phyloP scores from a whole-genome alignment of 2,113 vertebrate genomes.

The Mugil cephalus region DNA sequence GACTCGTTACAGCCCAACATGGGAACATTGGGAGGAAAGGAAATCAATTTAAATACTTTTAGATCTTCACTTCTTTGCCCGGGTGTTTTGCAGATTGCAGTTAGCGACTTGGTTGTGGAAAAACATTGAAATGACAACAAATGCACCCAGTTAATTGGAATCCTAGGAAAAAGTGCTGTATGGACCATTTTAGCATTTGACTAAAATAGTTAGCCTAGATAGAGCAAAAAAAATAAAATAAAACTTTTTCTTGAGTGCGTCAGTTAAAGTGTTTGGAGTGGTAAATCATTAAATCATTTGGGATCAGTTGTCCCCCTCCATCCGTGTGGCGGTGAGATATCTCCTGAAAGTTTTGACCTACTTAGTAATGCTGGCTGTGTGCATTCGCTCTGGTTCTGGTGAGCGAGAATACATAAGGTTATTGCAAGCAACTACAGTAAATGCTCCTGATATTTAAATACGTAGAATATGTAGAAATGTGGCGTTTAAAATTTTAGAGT shows the following conservation, averaged over 20 bases:
- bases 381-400: constrained; percentile 1
- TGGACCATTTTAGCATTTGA: too few species aligned
- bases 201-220: background rate
- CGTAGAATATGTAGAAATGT: too few species aligned
- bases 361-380: constrained; percentile 12
- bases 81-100: too few species aligned
- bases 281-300: constrained; percentile 3
- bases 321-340: background rate
- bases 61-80: too few species aligned
- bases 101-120: background rate
- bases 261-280: background rate
- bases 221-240: too few species aligned
- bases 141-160: background rate
- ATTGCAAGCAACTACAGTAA: background rate
- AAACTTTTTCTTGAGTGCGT: too few species aligned
- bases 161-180: background rate
- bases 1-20: background rate
- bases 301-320: background rate
- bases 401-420: background rate
- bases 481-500: too few species aligned
- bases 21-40: background rate
- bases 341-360: constrained; percentile 28
- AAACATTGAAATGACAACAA: background rate
- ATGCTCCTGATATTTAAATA: too few species aligned
- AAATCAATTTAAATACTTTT: background rate